Evolutionary conservation across 2,888 invertebrate species (phyloP), one percentile per base, ranked within the genome.

Genomic region (Mystacides longicornis): DNA sequence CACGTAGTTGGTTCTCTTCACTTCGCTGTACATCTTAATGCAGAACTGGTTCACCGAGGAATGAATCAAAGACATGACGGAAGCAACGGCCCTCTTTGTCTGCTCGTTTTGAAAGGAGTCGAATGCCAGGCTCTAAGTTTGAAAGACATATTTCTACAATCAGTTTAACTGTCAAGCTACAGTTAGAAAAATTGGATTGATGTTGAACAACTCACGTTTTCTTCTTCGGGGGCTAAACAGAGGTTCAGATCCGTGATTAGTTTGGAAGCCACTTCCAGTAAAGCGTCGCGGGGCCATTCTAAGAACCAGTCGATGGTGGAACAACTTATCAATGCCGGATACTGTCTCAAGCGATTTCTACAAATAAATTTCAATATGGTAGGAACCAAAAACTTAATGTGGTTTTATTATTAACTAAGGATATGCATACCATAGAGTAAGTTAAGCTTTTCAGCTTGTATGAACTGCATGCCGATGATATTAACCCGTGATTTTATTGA

Each of bases 241-340:
- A 93, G 78, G 65, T 86, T 81, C 23, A 90, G 83, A 47, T 84
- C 85, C 22, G 76, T 75, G 37, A 93, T 77, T 69, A 88, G 93
- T 71, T 87, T 87, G 67, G 86, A 82, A 11, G 93, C 92, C 7
- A 94, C 92, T 73, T 93, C 92, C n/a, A 93, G 74, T 54, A 94
- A 75, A 31, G 93, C 93, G 67, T 90, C 88, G 57, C 83, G 81
- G 1, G 93, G 92, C 93, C 93, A 94, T 65, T 89, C 86, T 65
- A 84, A 80, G 73, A 93, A 91, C 92, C 92, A 93, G 71, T 93
- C 90, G 20, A 92, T 90, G 0, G 92, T 91, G 1, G 91, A 89
- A 62, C 87, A 85, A 73, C 91, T 93, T 45, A 93, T 86, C 55
- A 94, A 73, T 0, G 91, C 87, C 1, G 94, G 93, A 72, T 91